These are phyloP conservation scores for Spongilla lacustris DNA, from an alignment of 37 sponge, comb jelly and placozoan genomes.

Conservation along the genomic window DNA sequence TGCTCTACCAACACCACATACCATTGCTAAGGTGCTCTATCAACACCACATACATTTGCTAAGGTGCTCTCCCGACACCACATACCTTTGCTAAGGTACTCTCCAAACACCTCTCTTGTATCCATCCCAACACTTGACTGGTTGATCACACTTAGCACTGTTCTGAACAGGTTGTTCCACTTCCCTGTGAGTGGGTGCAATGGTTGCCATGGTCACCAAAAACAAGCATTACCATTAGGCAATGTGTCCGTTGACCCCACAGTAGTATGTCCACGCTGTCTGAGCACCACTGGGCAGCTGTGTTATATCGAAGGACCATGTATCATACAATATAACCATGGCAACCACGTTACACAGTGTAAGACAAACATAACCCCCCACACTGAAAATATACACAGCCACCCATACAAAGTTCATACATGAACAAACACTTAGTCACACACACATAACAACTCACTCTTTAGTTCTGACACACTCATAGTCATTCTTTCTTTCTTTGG, in stretches of 20 bases:
- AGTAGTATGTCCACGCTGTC: background rate
- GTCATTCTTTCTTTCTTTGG: background rate
- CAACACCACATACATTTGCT: background rate
- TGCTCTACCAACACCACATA: background rate
- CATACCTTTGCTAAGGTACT: constrained; percentile 50
- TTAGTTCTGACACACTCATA: background rate
- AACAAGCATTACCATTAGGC: background rate
- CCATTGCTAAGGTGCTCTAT: constrained; percentile 13
- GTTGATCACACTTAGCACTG: constrained; percentile 36
- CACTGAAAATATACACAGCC: too few relatives aligned
- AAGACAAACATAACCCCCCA: too few relatives aligned
- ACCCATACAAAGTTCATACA: too few relatives aligned
- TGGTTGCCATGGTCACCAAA: background rate
- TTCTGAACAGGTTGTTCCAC: constrained; percentile 56
- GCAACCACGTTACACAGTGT: too few relatives aligned
- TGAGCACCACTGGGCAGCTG: constrained; percentile 5
- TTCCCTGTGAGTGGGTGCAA: constrained; percentile 32
- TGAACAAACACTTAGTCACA: background rate
- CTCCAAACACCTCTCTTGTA: constrained; percentile 40
- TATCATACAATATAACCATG: background rate
- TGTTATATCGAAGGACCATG: background rate
- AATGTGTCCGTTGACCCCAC: background rate
- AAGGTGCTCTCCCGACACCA: background rate
- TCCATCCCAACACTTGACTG: background rate
- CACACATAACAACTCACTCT: background rate